Evolutionary conservation across 2,113 vertebrate species (phyloP).

Genomic region (Actinemys pallida): DNA sequence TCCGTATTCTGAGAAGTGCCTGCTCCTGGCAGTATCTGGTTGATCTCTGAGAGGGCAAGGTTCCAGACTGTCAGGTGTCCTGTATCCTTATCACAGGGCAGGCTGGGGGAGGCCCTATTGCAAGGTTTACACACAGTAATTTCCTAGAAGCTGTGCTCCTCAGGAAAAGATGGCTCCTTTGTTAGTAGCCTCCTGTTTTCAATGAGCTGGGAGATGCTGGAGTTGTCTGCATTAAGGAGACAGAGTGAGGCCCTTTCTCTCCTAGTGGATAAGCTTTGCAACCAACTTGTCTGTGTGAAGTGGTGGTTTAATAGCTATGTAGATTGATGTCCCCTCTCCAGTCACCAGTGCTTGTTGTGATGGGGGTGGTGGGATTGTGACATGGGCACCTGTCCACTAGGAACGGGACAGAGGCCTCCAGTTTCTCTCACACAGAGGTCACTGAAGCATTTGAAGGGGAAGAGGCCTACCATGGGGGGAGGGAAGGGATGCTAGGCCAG

Average conservation of each 20-base stretch:
- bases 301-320: neutral
- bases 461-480: neutral
- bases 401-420: neutral
- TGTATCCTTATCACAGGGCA: neutral
- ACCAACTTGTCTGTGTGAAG: neutral
- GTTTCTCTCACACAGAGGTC: neutral
- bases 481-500: neutral
- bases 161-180: neutral
- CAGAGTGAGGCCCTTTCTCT: neutral
- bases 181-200: neutral
- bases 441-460: neutral
- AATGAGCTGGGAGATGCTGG: neutral
- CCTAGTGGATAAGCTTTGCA: neutral
- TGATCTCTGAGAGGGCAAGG: neutral
- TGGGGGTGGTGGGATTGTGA: neutral
- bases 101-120: neutral
- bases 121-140: neutral
- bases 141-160: neutral
- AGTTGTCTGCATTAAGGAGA: neutral
- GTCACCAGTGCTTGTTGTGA: neutral
- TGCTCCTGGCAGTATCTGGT: neutral
- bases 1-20: neutral
- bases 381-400: neutral
- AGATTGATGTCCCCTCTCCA: neutral
- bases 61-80: neutral